These are phyloP conservation scores for Trissolcus basalis DNA, from an alignment of 1,140 invertebrate species.

Conservation along the genomic window DNA sequence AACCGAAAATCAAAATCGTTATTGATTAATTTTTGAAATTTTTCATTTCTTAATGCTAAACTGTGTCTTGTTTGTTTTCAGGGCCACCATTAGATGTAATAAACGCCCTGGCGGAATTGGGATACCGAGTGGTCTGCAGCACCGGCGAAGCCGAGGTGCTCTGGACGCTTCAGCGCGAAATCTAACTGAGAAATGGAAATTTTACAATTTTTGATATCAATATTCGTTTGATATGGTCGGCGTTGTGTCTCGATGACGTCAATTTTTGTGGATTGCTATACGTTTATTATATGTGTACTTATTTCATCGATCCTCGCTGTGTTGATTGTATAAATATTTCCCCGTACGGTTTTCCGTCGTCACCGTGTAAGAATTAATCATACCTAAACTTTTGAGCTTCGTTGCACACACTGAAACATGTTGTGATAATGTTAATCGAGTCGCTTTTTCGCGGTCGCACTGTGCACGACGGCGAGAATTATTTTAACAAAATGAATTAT, in stretches of 20 bases:
- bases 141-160: constrained; percentile 87
- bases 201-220: constrained; percentile 3
- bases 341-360: constrained; percentile 12
- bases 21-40: no score
- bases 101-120: constrained; percentile 84
- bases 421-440: constrained; percentile 23
- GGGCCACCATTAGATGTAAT: constrained; percentile 80
- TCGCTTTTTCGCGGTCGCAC: constrained; percentile 6
- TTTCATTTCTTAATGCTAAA: no score
- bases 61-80: constrained; percentile 56
- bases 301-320: constrained; percentile 6
- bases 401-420: constrained; percentile 20
- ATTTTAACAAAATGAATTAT: constrained; percentile 18
- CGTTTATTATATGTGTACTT: constrained; percentile 35
- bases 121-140: constrained; percentile 85
- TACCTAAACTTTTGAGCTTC: constrained; percentile 11
- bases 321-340: constrained; percentile 33
- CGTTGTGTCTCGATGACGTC: neutral
- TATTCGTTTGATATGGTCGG: constrained; percentile 1
- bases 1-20: neutral
- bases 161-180: constrained; percentile 87
- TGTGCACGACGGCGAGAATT: constrained; percentile 2
- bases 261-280: neutral
- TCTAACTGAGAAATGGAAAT: constrained; percentile 63
- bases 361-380: constrained; percentile 15